phyloP scores from a whole-genome alignment of 2,797 vertebrate species.

The Coranthus polyacanthus region DNA sequence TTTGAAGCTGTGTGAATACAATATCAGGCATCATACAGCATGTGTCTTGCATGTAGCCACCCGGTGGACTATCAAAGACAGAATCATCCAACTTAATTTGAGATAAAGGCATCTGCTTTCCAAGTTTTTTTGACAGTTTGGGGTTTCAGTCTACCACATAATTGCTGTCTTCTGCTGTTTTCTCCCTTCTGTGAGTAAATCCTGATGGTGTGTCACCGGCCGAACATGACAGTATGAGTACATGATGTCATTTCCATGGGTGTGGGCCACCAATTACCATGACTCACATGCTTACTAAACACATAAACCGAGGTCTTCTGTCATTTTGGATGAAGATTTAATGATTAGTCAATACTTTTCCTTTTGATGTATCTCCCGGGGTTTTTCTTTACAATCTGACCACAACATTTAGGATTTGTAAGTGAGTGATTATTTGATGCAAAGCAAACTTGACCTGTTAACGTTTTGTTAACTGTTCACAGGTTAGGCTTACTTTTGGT shows the following conservation, averaged over 20 bases:
- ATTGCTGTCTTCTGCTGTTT: slow-evolving; percentile 58
- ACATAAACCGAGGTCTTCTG: slow-evolving; percentile 51
- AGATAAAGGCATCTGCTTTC: slow-evolving; percentile 48
- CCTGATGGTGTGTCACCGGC: slow-evolving; percentile 57
- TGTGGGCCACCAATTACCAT: slow-evolving; percentile 61
- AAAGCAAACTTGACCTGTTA: too few relatives aligned
- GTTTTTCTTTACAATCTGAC: too few relatives aligned
- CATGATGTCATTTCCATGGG: slow-evolving; percentile 69
- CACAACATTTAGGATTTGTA: too few relatives aligned
- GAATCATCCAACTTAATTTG: slow-evolving; percentile 51
- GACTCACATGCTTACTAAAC: slow-evolving; percentile 61
- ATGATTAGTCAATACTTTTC: slow-evolving; percentile 19
- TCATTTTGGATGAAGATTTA: slow-evolving; percentile 29
- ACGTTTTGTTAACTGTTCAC: too few relatives aligned
- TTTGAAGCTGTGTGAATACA: slow-evolving; percentile 63
- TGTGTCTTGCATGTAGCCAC: slow-evolving; percentile 26
- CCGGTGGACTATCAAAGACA: slow-evolving; percentile 48
- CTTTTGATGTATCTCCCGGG: background rate
- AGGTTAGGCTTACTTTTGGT: too few relatives aligned
- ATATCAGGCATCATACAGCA: slow-evolving; percentile 17
- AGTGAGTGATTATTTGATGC: too few relatives aligned
- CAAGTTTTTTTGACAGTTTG: slow-evolving; percentile 51
- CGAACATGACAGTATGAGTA: slow-evolving; percentile 54
- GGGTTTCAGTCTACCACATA: slow-evolving; percentile 60
- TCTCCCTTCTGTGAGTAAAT: slow-evolving; percentile 52